Base-by-base conservation (phyloP, 2,797 vertebrate species). In the Coilia nasus region DNA sequence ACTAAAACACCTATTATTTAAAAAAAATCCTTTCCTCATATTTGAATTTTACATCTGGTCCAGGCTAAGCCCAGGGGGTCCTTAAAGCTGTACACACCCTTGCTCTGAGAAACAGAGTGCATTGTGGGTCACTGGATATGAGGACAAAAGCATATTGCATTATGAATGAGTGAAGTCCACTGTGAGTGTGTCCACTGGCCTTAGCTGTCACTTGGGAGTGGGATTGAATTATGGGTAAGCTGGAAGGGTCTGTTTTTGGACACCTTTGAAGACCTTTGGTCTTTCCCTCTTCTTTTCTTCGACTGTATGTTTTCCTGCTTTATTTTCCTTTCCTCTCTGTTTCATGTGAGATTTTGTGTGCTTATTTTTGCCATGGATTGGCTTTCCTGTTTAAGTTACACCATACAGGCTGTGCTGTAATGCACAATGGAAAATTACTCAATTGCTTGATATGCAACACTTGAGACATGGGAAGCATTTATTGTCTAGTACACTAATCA, bases 161-260 rank as follows among this genome's bases (percentile, higher is more conserved):
- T 41, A 75, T 75, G 67, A 41, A 75, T 75, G 67, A 75, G 31
- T 31, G 12, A 17, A 4, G 67, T 75, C 67, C 67, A 75, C 31
- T 41, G 67, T 75, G 31, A 75, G 67, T 75, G 28, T 75, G 67
- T 75, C 67, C 67, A 35, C 31, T 35, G 31, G 67, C 67, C 31
- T 75, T 31, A 41, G 67, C 31, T 17, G 14, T 75, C 67, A 75
- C 31, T 75, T 35, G 31, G 67, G 31, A 41, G 31, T 14, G 28
- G 4, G 31, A 75, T 41, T 75, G 67, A 75, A 35, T 35, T 75
- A 75, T 75, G 67, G 28, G 67, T 21, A 75, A 41, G 67, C 31
- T 41, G 31, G 28, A 75, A 35, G 17, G 31, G 15, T 75, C 67
- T 31, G 62, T n/a, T n/a, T n/a, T n/a, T n/a, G n/a, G n/a, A n/a